These are phyloP conservation scores for Gymnothorax javanicus DNA, from an alignment of 2,797 vertebrate species.

Conservation along the genomic window DNA sequence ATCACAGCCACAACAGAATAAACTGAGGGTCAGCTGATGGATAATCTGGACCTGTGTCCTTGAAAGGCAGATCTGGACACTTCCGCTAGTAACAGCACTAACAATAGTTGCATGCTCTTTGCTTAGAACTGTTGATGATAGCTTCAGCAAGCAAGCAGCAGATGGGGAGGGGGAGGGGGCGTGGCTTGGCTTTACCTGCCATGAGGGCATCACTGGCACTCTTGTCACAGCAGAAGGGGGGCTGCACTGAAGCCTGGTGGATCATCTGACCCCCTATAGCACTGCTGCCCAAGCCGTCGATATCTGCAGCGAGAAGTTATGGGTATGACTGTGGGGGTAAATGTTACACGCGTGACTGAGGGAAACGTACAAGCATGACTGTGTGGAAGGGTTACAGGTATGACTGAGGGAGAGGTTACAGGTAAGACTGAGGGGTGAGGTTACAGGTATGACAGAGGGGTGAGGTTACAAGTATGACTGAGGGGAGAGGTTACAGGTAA, in stretches of 20 bases:
- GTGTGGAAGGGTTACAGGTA: background rate
- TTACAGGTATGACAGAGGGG: constrained; percentile 78
- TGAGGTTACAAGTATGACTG: too few relatives aligned
- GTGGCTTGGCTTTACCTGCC: constrained; percentile 80
- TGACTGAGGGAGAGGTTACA: background rate
- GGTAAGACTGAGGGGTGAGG: constrained; percentile 25
- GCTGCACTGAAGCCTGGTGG: constrained; percentile 78
- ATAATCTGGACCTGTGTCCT: background rate
- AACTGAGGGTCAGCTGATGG: background rate
- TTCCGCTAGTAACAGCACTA: background rate
- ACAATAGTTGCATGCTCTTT: background rate
- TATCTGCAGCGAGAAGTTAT: constrained; percentile 71
- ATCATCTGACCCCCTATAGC: constrained; percentile 91
- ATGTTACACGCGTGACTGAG: background rate
- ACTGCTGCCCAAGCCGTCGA: constrained; percentile 92
- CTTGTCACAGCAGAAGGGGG: constrained; percentile 76
- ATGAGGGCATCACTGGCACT: constrained; percentile 74
- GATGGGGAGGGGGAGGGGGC: background rate
- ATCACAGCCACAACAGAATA: background rate
- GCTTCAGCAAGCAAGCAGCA: too few relatives aligned
- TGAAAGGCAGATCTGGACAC: background rate
- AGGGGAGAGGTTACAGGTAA: too few relatives aligned
- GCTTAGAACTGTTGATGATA: background rate
- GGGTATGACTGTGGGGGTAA: background rate
- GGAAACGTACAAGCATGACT: background rate